Base-by-base conservation (phyloP, 2,888 invertebrate genomes). In the Archips crataeganus region DNA sequence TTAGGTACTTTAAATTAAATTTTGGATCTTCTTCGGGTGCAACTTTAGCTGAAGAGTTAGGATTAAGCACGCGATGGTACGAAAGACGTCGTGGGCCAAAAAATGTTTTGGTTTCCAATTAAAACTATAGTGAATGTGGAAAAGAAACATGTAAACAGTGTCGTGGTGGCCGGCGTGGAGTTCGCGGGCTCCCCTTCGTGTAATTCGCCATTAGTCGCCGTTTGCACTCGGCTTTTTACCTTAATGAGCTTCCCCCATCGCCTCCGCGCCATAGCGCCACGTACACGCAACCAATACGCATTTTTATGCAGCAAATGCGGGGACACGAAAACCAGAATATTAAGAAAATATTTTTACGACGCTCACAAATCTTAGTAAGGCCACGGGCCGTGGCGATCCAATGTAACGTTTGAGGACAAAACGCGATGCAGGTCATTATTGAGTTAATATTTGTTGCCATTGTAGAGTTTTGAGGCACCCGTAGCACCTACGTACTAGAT, bases 171-270 rank as follows among this genome's bases (percentile, higher is more conserved):
- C 74, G 77, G 70, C 71, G 79, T 76, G 77, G 79, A 78, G 78
- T 81, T 83, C 80, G 82, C 81, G 81, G 84, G 85, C 84, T 90
- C 94, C 94, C 94, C 93, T 92, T 93, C 94, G 93, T 92, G 94
- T 94, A 92, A 94, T 94, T 94, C 90, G 93, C 94, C 91, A 93
- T 94, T 93, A 94, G 92, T 87, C 87, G 90, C 89, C 91, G 92
- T 93, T 93, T 94, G 94, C 94, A 94, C 89, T 93, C 91, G 91
- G 92, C 93, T 93, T 94, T 94, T 93, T 93, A 94, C 92, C 92
- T 93, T 94, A 94, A 94, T 94, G 94, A 94, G 94, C 88, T 88
- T 88, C 89, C 91, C 92, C 87, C 84, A 85, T 85, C 82, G 81
- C 83, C 85, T 82, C 83, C 83, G 83, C 82, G 82, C 75, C 45